Conservation (phyloP, 2,888 invertebrate species). For the Azorinus chamasolen region DNA sequence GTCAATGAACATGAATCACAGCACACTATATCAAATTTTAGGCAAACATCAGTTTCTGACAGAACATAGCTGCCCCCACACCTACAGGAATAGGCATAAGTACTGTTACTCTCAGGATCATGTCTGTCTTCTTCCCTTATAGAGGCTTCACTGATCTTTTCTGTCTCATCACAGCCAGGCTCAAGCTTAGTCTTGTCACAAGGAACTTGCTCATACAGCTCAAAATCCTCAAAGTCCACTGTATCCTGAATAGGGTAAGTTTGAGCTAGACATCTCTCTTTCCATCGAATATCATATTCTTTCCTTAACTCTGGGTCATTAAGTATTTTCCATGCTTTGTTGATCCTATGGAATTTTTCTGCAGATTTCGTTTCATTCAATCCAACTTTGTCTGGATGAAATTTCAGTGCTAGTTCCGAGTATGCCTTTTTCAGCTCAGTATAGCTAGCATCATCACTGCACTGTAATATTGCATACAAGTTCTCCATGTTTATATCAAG, state of each 20-base stretch:
- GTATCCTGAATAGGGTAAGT: slow-evolving; percentile 81
- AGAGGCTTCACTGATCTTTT: neutral
- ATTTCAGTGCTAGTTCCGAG: slow-evolving; percentile 65
- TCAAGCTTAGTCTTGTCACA: neutral
- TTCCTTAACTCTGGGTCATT: slow-evolving; percentile 70
- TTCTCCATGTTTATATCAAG: slow-evolving; percentile 65
- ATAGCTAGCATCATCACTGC: slow-evolving; percentile 53
- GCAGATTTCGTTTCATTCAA: neutral
- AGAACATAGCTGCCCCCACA: slow-evolving; percentile 79
- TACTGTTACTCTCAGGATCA: neutral
- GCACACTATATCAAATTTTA: slow-evolving; percentile 78
- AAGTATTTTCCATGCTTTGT: slow-evolving; percentile 80
- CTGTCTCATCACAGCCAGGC: neutral
- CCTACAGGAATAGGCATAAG: slow-evolving; percentile 72
- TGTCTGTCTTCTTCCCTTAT: neutral
- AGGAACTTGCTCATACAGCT: slow-evolving; percentile 4
- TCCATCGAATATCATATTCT: slow-evolving; percentile 78
- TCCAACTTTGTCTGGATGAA: slow-evolving; percentile 74
- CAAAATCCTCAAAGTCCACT: slow-evolving; percentile 77
- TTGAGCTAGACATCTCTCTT: slow-evolving; percentile 75
- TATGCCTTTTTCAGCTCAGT: slow-evolving; percentile 70
- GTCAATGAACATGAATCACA: slow-evolving; percentile 82
- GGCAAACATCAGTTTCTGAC: slow-evolving; percentile 67
- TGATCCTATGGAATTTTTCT: slow-evolving; percentile 70
- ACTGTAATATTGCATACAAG: slow-evolving; percentile 67